A percentile compares a stretch with the other conserved stretches of the same genome.
Conservation (phyloP, 2,113 vertebrate genomes). For the Coregonus clupeaformis region DNA sequence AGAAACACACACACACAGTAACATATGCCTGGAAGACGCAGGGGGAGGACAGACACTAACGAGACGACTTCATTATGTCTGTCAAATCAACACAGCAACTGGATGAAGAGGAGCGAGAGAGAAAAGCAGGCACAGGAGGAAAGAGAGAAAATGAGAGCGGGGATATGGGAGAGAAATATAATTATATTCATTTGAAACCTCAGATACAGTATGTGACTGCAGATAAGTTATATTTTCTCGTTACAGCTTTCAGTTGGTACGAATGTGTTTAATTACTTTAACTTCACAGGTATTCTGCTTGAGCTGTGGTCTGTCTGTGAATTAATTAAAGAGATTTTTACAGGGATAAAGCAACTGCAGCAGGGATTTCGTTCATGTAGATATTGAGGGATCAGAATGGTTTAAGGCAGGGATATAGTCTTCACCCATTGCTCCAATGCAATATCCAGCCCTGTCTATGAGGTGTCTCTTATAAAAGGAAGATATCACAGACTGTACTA, state of each 20-base stretch:
- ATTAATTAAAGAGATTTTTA: not conserved
- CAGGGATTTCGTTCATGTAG: not conserved
- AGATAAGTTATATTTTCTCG: too few relatives aligned
- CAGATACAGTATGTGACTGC: too few relatives aligned
- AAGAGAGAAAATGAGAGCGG: not conserved
- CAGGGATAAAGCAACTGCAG: not conserved
- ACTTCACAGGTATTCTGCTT: too few relatives aligned
- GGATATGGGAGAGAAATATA: not conserved
- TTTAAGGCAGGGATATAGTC: constrained; percentile 28
- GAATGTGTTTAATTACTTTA: too few relatives aligned
- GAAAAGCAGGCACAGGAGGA: not conserved
- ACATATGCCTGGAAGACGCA: constrained; percentile 43
- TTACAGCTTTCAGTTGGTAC: too few relatives aligned
- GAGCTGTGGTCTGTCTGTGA: too few relatives aligned
- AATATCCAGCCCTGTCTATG: not conserved
- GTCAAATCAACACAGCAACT: constrained; percentile 19
- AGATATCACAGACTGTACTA: constrained; percentile 8
- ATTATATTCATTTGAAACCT: too few relatives aligned
- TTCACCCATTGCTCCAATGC: not conserved
- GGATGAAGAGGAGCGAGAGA: too few relatives aligned
- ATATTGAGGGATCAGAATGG: not conserved
- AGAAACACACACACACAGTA: constrained; percentile 13
- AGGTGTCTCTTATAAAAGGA: too few relatives aligned
- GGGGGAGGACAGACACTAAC: constrained; percentile 35
- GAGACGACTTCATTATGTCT: constrained; percentile 38